Evolutionary conservation across 2,888 invertebrate genomes (phyloP).

Genomic region (Harmothoe impar): DNA sequence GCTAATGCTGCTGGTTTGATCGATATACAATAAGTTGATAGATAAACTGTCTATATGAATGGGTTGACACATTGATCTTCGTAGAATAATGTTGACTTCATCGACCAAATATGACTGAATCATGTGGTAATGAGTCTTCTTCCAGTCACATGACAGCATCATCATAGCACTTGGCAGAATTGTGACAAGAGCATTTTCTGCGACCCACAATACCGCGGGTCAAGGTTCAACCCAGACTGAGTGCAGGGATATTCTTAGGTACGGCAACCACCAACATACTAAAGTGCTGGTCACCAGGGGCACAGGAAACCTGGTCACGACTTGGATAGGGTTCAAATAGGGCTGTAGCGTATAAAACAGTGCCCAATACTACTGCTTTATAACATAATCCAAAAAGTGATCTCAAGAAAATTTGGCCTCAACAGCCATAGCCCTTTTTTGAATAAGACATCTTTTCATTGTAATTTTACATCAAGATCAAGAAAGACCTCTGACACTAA

Average conservation of each 20-base stretch:
- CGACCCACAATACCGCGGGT: not conserved
- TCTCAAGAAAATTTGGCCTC: too few relatives aligned
- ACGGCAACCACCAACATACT: too few relatives aligned
- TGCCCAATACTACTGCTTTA: too few relatives aligned
- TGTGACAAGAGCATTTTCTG: not conserved
- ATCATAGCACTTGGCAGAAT: conserved; percentile 32
- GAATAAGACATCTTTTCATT: too few relatives aligned
- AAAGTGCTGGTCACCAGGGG: too few relatives aligned
- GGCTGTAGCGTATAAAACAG: too few relatives aligned
- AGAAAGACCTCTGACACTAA: too few relatives aligned
- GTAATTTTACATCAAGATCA: too few relatives aligned
- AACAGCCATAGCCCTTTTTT: too few relatives aligned
- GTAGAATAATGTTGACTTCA: conserved; percentile 41
- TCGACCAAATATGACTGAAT: conserved; percentile 51
- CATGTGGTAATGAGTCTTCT: conserved; percentile 37
- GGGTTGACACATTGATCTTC: conserved; percentile 40
- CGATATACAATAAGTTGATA: conserved; percentile 17
- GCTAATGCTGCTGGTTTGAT: conserved; percentile 45
- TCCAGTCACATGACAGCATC: not conserved
- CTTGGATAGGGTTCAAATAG: too few relatives aligned
- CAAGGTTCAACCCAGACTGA: not conserved
- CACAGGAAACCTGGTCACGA: too few relatives aligned
- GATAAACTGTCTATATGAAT: conserved; percentile 5
- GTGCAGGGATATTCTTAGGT: not conserved
- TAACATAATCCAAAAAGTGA: too few relatives aligned